These are phyloP conservation scores for Danio aesculapii DNA, from an alignment of 2,797 vertebrate genomes.

Conservation along the genomic window DNA sequence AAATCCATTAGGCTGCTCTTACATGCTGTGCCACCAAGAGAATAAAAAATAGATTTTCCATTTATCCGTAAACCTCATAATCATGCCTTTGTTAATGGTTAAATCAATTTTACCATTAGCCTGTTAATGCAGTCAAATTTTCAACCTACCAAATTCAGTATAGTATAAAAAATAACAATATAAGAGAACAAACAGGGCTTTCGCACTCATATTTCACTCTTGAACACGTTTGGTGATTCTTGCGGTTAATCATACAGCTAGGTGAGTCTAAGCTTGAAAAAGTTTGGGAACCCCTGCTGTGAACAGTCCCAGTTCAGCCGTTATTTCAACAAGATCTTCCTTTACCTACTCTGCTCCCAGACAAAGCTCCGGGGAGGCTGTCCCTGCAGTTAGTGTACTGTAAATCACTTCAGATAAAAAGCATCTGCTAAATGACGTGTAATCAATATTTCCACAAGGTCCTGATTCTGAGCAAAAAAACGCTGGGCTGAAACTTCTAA, in stretches of 20 bases:
- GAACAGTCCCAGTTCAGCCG: conserved; percentile 1
- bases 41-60: background rate
- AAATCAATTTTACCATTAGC: background rate
- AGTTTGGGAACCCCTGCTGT: conserved; percentile 2
- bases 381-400: background rate
- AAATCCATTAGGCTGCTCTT: background rate
- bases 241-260: background rate
- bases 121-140: background rate
- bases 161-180: background rate
- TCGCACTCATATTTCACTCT: background rate
- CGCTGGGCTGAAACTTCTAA: background rate
- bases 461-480: conserved; percentile 6
- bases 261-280: background rate
- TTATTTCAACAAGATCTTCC: background rate
- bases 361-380: conserved; percentile 20
- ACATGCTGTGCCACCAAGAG: background rate
- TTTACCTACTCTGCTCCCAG: background rate
- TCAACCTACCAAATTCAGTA: background rate
- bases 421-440: conserved; percentile 28
- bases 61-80: background rate
- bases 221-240: background rate
- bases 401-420: conserved; percentile 37
- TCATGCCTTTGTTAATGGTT: background rate
- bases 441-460: conserved; percentile 12
- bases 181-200: background rate